Evolutionary conservation across 1,140 invertebrate species (phyloP).

Genomic region (Telenomus remus): DNA sequence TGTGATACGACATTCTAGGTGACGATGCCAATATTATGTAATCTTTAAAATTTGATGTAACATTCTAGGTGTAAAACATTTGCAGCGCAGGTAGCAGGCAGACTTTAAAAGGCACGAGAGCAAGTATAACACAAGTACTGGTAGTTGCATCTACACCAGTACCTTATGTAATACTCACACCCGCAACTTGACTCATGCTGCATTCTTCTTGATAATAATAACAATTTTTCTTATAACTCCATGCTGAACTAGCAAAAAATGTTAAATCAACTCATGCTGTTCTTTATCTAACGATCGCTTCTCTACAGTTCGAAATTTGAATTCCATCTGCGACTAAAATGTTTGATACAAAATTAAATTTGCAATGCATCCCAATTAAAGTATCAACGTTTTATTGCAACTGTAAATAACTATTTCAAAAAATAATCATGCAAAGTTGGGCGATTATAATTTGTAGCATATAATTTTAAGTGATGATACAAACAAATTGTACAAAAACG

Average conservation of each 20-base stretch:
- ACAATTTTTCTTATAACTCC: conserved; percentile 68
- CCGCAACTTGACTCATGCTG: conserved; percentile 74
- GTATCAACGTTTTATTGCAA: too few relatives aligned
- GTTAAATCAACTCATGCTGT: conserved; percentile 63
- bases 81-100: conserved; percentile 67
- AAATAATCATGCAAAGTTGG: too few relatives aligned
- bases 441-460: background rate
- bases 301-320: too few relatives aligned
- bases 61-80: conserved; percentile 37
- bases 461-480: background rate
- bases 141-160: conserved; percentile 84
- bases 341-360: too few relatives aligned
- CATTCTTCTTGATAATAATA: conserved; percentile 65
- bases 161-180: conserved; percentile 99
- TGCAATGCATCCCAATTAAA: too few relatives aligned
- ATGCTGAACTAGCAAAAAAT: conserved; percentile 69
- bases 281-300: conserved; percentile 20
- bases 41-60: background rate
- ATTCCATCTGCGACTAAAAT: too few relatives aligned
- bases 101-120: conserved; percentile 71
- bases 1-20: too few relatives aligned
- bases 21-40: too few relatives aligned
- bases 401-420: too few relatives aligned
- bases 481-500: background rate
- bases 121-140: conserved; percentile 91